Conservation (phyloP, 2,888 invertebrate species). For the Phortica magna region DNA sequence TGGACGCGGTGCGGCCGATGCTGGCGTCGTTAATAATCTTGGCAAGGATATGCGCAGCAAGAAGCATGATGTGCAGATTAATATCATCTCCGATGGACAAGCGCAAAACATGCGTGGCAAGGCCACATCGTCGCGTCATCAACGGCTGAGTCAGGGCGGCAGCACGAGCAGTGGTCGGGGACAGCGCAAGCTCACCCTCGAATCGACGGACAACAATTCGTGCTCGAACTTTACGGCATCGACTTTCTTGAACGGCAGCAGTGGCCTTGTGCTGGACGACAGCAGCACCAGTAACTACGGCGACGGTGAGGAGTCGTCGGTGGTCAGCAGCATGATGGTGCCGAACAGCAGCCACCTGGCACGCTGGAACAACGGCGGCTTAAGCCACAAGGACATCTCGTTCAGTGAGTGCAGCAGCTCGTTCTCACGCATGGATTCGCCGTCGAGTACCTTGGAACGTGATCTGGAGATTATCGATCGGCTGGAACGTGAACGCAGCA, state of each 20-base stretch:
- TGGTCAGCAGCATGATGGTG: conserved; percentile 76
- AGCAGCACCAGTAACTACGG: conserved; percentile 75
- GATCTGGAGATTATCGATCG: conserved; percentile 77
- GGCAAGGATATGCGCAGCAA: conserved; percentile 65
- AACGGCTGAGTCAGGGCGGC: conserved; percentile 23
- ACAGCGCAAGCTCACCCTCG: conserved; percentile 59
- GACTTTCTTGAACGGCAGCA: conserved; percentile 73
- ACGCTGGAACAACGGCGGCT: conserved; percentile 55
- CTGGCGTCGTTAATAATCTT: conserved; percentile 63
- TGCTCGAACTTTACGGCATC: conserved; percentile 76
- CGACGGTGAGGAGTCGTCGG: conserved; percentile 76
- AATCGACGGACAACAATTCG: conserved; percentile 72
- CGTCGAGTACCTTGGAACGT: conserved; percentile 75
- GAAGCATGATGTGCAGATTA: conserved; percentile 74
- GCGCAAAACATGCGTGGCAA: conserved; percentile 40
- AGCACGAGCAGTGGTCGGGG: conserved; percentile 45
- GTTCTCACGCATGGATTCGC: conserved; percentile 67
- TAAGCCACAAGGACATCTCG: conserved; percentile 71
- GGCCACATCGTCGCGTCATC: conserved; percentile 17
- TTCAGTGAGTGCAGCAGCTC: conserved; percentile 75
- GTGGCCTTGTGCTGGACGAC: conserved; percentile 62
- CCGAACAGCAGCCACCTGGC: conserved; percentile 51
- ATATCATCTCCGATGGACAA: conserved; percentile 73
- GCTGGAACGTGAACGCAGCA: conserved; percentile 77
- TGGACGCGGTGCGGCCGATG: conserved; percentile 61